Conservation (phyloP, 1,140 invertebrate genomes). For the Hesperophylax magnus region DNA sequence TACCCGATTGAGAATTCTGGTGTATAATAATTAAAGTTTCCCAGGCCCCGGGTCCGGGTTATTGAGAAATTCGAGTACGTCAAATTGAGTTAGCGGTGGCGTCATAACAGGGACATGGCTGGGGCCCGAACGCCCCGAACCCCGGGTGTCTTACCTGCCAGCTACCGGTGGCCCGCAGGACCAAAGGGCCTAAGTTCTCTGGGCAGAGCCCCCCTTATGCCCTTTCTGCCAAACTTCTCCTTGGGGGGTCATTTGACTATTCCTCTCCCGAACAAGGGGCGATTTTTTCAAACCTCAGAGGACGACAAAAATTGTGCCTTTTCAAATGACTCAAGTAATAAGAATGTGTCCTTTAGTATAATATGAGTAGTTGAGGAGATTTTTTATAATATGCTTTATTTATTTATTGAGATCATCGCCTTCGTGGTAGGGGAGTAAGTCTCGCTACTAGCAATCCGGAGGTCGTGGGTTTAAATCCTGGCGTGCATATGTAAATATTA, state of each 20-base stretch:
- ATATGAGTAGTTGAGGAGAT: too few relatives aligned
- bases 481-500: too few relatives aligned
- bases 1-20: conserved; percentile 5
- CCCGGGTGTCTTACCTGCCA: conserved; percentile 34
- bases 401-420: too few relatives aligned
- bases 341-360: too few relatives aligned
- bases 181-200: conserved; percentile 27
- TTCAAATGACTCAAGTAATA: neutral
- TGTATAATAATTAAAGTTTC: conserved; percentile 29
- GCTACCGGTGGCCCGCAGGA: neutral
- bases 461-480: too few relatives aligned
- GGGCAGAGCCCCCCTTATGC: neutral
- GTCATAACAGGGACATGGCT: conserved; percentile 17
- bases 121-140: conserved; percentile 36
- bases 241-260: conserved; percentile 38
- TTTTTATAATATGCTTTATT: too few relatives aligned
- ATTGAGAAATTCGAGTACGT: conserved; percentile 39
- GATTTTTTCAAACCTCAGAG: conserved; percentile 8
- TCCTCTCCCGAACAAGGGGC: neutral
- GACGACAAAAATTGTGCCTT: conserved; percentile 9
- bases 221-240: neutral
- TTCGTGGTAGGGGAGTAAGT: too few relatives aligned
- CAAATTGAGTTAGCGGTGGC: conserved; percentile 40
- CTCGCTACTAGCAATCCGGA: too few relatives aligned
- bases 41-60: conserved; percentile 6